Percentiles rank a stretch among this genome's conserved stretches.
Evolutionary conservation across 2,797 vertebrate species (phyloP).

Genomic region (Propithecus deckenii): DNA sequence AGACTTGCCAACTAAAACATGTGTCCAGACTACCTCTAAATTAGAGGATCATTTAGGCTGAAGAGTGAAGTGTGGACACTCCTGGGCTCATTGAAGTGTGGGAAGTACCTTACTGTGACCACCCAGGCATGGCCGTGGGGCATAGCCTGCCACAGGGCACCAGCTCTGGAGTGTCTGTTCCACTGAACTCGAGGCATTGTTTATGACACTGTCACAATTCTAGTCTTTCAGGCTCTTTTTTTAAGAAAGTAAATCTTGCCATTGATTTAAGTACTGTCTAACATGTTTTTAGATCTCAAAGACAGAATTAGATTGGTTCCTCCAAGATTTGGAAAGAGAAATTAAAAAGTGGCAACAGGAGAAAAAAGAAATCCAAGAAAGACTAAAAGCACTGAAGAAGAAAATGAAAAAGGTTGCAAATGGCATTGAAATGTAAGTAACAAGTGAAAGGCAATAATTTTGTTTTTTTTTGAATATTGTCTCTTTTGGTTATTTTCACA

Average conservation of each 20-base stretch:
- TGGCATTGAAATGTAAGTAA: constrained; percentile 86
- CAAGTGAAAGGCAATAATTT: background rate
- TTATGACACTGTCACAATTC: background rate
- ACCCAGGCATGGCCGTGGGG: rapidly evolving
- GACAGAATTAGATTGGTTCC: constrained; percentile 90
- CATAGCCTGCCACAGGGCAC: background rate
- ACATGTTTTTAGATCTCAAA: constrained; percentile 88
- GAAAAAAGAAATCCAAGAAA: constrained; percentile 92
- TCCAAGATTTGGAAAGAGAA: constrained; percentile 90
- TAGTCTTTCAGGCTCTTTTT: background rate
- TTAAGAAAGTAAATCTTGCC: background rate
- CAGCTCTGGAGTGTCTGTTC: no score
- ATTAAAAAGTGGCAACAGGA: constrained; percentile 93
- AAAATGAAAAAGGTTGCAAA: constrained; percentile 86
- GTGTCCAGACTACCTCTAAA: background rate
- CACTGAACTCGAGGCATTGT: background rate
- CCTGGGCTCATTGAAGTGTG: no score
- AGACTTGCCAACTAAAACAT: background rate
- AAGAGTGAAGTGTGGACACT: background rate
- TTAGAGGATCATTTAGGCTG: background rate
- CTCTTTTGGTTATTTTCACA: background rate
- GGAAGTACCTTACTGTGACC: background rate
- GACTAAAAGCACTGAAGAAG: constrained; percentile 87
- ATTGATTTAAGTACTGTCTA: constrained; percentile 10
- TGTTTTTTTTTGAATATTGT: background rate